These are phyloP conservation scores for Spodoptera frugiperda DNA, from an alignment of 1,140 invertebrate species.

Conservation along the genomic window DNA sequence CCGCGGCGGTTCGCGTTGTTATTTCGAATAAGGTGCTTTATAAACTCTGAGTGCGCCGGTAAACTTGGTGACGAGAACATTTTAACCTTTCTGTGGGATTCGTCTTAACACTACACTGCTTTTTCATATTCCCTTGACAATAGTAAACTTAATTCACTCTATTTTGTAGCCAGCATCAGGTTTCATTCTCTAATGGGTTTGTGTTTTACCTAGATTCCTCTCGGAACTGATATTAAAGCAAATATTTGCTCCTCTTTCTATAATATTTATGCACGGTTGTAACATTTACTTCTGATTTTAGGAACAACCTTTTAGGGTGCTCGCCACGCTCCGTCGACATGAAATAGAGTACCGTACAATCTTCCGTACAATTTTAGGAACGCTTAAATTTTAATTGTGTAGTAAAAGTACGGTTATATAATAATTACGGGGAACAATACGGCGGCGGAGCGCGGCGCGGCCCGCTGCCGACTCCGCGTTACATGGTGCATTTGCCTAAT, in stretches of 20 bases:
- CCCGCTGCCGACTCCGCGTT: slow-evolving; percentile 65
- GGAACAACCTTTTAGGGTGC: slow-evolving; percentile 63
- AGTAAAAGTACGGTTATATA: slow-evolving; percentile 85
- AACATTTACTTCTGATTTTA: slow-evolving; percentile 64
- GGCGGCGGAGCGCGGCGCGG: slow-evolving; percentile 58
- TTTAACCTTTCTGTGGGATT: slow-evolving; percentile 67
- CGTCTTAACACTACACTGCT: slow-evolving; percentile 56
- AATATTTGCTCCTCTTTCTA: slow-evolving; percentile 37
- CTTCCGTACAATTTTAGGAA: slow-evolving; percentile 81
- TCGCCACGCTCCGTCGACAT: slow-evolving; percentile 73
- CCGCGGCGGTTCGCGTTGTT: slow-evolving; percentile 78
- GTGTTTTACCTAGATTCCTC: slow-evolving; percentile 48
- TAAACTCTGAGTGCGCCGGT: slow-evolving; percentile 67
- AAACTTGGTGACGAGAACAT: slow-evolving; percentile 63
- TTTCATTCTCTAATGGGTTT: slow-evolving; percentile 60
- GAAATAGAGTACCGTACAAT: slow-evolving; percentile 75
- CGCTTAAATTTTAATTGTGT: slow-evolving; percentile 86
- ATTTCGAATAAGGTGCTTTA: slow-evolving; percentile 81
- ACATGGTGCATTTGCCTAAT: slow-evolving; percentile 85
- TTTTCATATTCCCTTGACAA: slow-evolving; percentile 60
- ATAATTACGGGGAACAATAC: slow-evolving; percentile 82
- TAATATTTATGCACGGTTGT: slow-evolving; percentile 26
- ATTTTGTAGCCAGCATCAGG: slow-evolving; percentile 45
- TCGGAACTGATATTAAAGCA: slow-evolving; percentile 32
- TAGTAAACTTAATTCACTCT: slow-evolving; percentile 50